Evolutionary conservation across 2,113 vertebrate genomes (phyloP).

Genomic region (Hippopotamus amphibius): DNA sequence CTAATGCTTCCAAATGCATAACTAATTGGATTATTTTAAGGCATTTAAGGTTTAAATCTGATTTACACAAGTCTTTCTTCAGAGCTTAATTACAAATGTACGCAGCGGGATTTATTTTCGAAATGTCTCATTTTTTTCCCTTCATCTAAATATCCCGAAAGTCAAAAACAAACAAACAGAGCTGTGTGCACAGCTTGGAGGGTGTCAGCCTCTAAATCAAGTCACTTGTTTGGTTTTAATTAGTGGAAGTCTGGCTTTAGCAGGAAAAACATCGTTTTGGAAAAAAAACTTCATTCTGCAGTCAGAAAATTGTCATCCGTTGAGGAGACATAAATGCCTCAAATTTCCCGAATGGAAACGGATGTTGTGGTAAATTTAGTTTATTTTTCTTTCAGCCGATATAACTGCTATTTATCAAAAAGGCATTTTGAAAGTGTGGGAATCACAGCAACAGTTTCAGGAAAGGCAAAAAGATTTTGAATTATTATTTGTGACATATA

Average conservation of each 20-base stretch:
- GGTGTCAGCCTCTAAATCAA: not conserved
- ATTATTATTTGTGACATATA: not conserved
- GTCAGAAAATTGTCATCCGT: not conserved
- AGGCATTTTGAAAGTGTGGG: not conserved
- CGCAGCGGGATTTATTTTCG: not conserved
- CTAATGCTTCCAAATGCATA: not conserved
- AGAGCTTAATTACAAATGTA: conserved; percentile 6
- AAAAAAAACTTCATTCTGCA: not conserved
- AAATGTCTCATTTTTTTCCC: not conserved
- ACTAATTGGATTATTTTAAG: not conserved
- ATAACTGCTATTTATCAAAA: not conserved
- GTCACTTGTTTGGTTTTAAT: not conserved
- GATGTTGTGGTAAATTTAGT: too few species aligned
- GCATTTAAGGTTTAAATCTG: not conserved
- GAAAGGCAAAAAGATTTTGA: not conserved
- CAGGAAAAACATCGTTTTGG: not conserved
- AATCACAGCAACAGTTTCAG: fast-evolving
- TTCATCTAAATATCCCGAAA: not conserved
- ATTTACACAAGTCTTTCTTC: conserved; percentile 32
- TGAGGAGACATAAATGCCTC: not conserved
- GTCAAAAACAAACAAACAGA: not conserved
- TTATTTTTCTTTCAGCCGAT: not conserved
- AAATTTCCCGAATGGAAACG: not conserved
- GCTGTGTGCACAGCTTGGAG: not conserved
- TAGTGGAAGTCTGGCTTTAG: not conserved